Percentiles rank a stretch among this genome's conserved stretches.
These are phyloP conservation scores for Dasysyrphus albostriatus DNA, from an alignment of 2,888 invertebrate species.

Conservation along the genomic window DNA sequence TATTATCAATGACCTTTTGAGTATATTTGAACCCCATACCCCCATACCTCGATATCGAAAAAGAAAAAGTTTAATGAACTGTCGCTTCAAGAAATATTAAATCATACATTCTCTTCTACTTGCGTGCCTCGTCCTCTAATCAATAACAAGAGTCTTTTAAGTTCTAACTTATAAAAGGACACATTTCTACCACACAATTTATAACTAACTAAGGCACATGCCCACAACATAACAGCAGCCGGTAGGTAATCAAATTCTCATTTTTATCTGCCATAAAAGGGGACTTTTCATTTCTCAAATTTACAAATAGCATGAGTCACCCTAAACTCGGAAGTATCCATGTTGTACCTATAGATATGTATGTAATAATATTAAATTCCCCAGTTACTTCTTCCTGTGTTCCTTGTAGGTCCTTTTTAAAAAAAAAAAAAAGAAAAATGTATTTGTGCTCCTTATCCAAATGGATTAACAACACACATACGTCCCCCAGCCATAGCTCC, in stretches of 20 bases:
- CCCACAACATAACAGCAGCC: background rate
- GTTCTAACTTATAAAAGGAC: too few relatives aligned
- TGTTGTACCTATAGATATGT: background rate
- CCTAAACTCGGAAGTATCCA: conserved; percentile 25
- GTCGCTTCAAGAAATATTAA: background rate
- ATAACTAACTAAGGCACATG: conserved; percentile 6
- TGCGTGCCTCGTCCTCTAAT: background rate
- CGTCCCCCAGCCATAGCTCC: background rate
- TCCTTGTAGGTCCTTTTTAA: background rate
- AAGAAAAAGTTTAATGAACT: conserved; percentile 7
- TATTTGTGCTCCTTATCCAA: conserved; percentile 24
- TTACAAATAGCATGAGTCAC: conserved; percentile 53
- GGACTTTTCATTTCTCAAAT: conserved; percentile 31
- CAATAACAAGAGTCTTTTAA: background rate
- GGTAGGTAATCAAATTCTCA: conserved; percentile 27
- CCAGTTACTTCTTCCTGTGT: background rate
- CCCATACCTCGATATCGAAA: background rate
- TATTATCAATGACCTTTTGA: background rate
- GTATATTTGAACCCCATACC: background rate
- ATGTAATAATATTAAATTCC: background rate
- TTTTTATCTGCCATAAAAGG: conserved; percentile 48
- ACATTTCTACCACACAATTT: conserved; percentile 21
- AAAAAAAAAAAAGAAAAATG: background rate
- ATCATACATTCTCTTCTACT: background rate
- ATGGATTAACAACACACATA: conserved; percentile 33